Conservation (phyloP, 2,113 vertebrate species). For the Hydropotes inermis region DNA sequence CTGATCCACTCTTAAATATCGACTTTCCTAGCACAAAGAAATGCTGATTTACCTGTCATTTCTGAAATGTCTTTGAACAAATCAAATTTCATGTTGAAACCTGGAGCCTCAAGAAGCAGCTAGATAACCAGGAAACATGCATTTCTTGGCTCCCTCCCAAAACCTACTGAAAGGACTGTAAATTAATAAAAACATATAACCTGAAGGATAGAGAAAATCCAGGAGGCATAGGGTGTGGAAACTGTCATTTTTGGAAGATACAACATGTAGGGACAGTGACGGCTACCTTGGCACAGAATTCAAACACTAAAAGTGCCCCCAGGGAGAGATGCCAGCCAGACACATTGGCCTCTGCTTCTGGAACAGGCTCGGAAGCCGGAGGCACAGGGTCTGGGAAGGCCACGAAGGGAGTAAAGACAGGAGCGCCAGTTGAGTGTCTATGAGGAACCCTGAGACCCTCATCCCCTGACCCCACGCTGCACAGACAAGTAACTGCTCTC, state of each 20-base stretch:
- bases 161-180: neutral
- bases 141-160: neutral
- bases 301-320: neutral
- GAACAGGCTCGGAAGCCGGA: neutral
- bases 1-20: neutral
- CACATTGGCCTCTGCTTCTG: too few species aligned
- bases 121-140: neutral
- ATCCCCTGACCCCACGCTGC: neutral
- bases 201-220: neutral
- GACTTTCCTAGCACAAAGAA: neutral
- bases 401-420: neutral
- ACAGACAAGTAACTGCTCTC: neutral
- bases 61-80: neutral
- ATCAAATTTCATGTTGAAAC: neutral
- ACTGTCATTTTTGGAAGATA: neutral
- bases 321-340: neutral
- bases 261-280: neutral
- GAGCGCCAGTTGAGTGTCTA: neutral
- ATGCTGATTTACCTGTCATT: neutral
- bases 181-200: neutral
- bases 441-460: neutral
- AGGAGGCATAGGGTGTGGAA: neutral
- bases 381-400: neutral
- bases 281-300: neutral
- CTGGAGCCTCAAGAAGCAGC: neutral